phyloP scores from a whole-genome alignment of 2,888 invertebrate genomes.

The Drosophila conformis region DNA sequence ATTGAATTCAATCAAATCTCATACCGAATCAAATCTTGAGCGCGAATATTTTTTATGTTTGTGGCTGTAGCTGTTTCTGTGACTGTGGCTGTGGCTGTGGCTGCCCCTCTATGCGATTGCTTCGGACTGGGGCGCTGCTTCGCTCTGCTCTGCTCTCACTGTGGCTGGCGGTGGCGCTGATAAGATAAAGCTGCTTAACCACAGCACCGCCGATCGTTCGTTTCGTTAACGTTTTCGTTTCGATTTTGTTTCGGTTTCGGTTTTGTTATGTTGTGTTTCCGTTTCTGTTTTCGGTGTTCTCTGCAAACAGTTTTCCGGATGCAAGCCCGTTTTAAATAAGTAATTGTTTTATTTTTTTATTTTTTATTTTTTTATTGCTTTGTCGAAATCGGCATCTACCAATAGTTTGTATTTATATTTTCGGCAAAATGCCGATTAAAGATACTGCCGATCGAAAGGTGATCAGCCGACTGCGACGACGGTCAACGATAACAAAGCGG shows the following conservation, averaged over 20 bases:
- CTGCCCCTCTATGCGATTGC: slow-evolving; percentile 10
- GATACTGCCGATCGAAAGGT: slow-evolving; percentile 15
- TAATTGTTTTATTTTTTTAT: background rate
- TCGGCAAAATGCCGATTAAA: slow-evolving; percentile 27
- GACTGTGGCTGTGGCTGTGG: slow-evolving; percentile 13
- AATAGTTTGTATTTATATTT: background rate
- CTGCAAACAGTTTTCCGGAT: slow-evolving; percentile 25
- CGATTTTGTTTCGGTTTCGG: slow-evolving; percentile 15
- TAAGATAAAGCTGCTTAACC: slow-evolving; percentile 51
- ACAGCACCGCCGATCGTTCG: slow-evolving; percentile 29
- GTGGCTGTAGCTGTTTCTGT: slow-evolving; percentile 1
- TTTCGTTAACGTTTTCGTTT: slow-evolving; percentile 15
- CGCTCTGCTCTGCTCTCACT: background rate
- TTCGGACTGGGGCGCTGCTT: background rate
- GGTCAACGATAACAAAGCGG: slow-evolving; percentile 33
- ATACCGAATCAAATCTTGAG: slow-evolving; percentile 7
- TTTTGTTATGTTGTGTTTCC: slow-evolving; percentile 15
- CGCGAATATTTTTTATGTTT: slow-evolving; percentile 10
- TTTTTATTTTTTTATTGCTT: slow-evolving; percentile 6
- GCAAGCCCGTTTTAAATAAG: slow-evolving; percentile 14
- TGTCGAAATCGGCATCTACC: slow-evolving; percentile 5
- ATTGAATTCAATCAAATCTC: slow-evolving; percentile 14
- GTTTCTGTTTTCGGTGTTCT: slow-evolving; percentile 1
- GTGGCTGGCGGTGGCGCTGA: slow-evolving; percentile 19
- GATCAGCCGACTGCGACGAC: slow-evolving; percentile 28